phyloP scores from a whole-genome alignment of 1,140 invertebrate species.

The Ericerus pela region DNA sequence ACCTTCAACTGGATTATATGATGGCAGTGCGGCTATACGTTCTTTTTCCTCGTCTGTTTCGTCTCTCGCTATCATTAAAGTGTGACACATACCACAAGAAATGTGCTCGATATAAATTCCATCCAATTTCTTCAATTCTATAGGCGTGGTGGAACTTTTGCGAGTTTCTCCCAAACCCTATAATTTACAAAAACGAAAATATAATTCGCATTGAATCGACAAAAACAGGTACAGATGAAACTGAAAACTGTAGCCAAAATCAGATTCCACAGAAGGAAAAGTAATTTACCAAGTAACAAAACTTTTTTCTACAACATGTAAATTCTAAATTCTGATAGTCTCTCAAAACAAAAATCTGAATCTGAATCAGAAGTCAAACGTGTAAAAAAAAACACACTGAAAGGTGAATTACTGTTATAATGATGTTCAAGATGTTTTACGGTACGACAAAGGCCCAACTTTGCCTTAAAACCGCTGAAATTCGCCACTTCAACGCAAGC shows the following conservation, averaged over 20 bases:
- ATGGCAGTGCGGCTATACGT: constrained; percentile 43
- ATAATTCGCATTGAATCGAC: not conserved
- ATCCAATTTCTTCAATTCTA: constrained; percentile 71
- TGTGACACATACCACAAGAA: constrained; percentile 69
- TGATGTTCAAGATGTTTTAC: no score
- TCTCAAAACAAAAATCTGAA: no score
- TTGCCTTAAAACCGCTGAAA: no score
- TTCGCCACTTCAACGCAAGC: no score
- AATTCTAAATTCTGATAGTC: no score
- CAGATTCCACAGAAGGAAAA: not conserved
- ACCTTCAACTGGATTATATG: constrained; percentile 32
- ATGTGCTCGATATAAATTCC: constrained; percentile 65
- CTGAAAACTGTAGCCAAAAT: no score
- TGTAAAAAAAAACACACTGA: no score
- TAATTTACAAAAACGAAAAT: constrained; percentile 15
- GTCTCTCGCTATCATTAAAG: constrained; percentile 51
- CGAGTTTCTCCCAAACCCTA: constrained; percentile 76
- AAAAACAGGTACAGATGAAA: not conserved
- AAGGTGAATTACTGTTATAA: no score
- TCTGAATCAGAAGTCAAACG: no score
- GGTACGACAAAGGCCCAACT: no score
- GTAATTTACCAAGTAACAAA: not conserved
- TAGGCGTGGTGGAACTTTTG: constrained; percentile 73
- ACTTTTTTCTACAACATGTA: no score
- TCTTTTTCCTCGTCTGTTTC: constrained; percentile 48